phyloP scores from a whole-genome alignment of 2,797 vertebrate species.

The Danio kyathit region DNA sequence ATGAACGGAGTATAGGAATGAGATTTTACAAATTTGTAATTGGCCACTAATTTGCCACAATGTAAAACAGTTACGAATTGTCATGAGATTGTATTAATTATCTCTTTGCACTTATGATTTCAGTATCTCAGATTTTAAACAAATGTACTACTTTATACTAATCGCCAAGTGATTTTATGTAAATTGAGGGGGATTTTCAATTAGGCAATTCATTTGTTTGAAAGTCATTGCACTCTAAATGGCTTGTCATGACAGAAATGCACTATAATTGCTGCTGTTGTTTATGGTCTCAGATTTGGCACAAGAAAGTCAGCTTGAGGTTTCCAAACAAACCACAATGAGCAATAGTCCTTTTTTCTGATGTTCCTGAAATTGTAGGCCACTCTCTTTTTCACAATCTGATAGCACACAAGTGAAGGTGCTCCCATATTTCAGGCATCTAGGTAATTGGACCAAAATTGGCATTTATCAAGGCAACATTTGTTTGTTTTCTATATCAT shows the following conservation, averaged over 20 bases:
- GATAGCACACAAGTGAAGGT: slow-evolving; percentile 56
- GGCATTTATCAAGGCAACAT: background rate
- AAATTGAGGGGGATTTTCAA: background rate
- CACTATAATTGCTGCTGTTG: background rate
- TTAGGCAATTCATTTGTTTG: background rate
- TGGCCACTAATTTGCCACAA: no score
- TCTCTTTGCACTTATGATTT: background rate
- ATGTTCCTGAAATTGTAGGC: background rate
- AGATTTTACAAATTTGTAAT: no score
- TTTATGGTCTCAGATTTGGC: background rate
- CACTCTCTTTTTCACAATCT: slow-evolving; percentile 17
- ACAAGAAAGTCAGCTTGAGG: background rate
- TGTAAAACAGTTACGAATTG: no score
- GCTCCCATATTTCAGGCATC: slow-evolving; percentile 57
- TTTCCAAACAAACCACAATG: slow-evolving; percentile 7
- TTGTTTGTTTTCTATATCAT: background rate
- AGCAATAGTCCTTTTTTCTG: slow-evolving; percentile 13
- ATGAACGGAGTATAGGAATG: no score
- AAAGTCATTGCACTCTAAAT: background rate
- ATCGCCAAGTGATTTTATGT: background rate
- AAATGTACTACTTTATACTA: background rate
- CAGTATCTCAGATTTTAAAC: background rate
- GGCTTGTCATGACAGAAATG: background rate
- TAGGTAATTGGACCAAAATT: slow-evolving; percentile 58
- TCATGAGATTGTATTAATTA: no score